A percentile compares a stretch with the other conserved stretches of the same genome.
These are phyloP conservation scores for Ictalurus punctatus DNA, from an alignment of 2,113 vertebrate genomes.

Conservation along the genomic window DNA sequence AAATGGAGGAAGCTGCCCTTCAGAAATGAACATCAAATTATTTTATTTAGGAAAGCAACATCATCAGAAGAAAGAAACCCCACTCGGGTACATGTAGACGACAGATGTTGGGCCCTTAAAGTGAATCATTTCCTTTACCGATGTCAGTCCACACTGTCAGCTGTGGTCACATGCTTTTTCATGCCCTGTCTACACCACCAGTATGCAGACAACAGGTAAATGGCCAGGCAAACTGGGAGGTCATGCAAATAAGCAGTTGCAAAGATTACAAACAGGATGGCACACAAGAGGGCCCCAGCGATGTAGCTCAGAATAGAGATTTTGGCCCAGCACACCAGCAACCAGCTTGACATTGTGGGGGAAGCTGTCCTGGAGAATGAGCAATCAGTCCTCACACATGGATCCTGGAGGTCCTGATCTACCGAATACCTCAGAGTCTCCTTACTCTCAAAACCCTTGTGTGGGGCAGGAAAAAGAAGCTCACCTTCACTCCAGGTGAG, in stretches of 20 bases:
- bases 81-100: constrained; percentile 9
- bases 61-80: constrained; percentile 11
- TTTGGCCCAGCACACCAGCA: constrained; percentile 60
- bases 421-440: constrained; percentile 14
- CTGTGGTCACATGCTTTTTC: constrained; percentile 69
- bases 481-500: not conserved
- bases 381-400: not conserved
- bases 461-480: not conserved
- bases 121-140: constrained; percentile 2
- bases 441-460: constrained; percentile 20
- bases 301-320: constrained; percentile 68
- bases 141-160: constrained; percentile 35
- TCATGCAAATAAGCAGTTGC: constrained; percentile 80
- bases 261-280: constrained; percentile 79
- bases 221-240: constrained; percentile 79
- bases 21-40: not conserved
- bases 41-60: constrained; percentile 23
- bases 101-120: constrained; percentile 62
- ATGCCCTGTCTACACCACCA: constrained; percentile 80
- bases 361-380: constrained; percentile 52
- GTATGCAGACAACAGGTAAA: constrained; percentile 84
- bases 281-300: constrained; percentile 74
- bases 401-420: constrained; percentile 3
- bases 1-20: not conserved
- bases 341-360: not conserved